phyloP scores from a whole-genome alignment of 2,888 invertebrate genomes.

The Limnephilus auricula region DNA sequence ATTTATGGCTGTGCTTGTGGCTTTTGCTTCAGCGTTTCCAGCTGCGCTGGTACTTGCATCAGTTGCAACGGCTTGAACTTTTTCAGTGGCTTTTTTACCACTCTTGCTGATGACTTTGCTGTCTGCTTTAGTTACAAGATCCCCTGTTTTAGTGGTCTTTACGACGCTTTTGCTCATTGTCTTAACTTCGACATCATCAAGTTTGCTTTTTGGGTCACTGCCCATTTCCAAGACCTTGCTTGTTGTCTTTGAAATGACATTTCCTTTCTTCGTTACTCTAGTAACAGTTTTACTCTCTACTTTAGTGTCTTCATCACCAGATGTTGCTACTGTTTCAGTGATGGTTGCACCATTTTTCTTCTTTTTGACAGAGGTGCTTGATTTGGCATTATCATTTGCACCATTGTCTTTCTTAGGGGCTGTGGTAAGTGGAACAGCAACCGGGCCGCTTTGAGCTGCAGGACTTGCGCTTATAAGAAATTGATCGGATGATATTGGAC shows the following conservation, averaged over 20 bases:
- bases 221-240: conserved; percentile 3
- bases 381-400: not conserved
- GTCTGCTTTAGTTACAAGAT: not conserved
- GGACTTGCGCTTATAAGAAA: not conserved
- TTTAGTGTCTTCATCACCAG: not conserved
- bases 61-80: not conserved
- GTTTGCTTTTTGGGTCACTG: not conserved
- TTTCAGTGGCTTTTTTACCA: not conserved
- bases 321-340: not conserved
- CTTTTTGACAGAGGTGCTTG: not conserved
- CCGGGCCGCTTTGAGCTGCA: not conserved
- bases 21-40: not conserved
- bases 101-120: not conserved
- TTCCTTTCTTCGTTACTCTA: not conserved
- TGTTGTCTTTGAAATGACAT: not conserved
- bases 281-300: not conserved
- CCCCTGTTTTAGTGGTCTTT: not conserved
- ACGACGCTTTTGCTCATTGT: not conserved
- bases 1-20: not conserved
- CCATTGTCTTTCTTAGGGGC: not conserved
- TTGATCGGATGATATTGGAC: not conserved
- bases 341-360: not conserved
- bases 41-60: not conserved
- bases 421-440: not conserved
- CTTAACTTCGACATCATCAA: not conserved